Conservation (phyloP, 2,113 vertebrate genomes). For the Campylomormyrus numenius region DNA sequence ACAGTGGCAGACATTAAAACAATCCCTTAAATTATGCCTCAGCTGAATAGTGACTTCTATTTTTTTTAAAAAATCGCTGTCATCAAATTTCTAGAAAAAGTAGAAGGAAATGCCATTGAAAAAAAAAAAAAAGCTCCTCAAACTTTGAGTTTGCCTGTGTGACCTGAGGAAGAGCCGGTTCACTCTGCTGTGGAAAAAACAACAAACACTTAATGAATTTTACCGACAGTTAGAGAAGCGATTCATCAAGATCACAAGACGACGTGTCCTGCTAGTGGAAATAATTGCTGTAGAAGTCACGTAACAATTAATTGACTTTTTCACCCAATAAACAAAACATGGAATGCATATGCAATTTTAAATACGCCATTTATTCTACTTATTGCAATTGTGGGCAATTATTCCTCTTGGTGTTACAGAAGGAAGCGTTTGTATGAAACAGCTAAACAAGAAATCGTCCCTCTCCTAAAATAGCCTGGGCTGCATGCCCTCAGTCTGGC, state of each 20-base stretch:
- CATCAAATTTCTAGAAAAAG: neutral
- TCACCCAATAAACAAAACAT: constrained; percentile 4
- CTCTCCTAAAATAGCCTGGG: neutral
- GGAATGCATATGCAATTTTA: neutral
- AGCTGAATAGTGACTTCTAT: neutral
- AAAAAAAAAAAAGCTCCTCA: neutral
- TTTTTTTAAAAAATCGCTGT: no score
- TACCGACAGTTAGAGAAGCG: neutral
- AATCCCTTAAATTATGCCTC: neutral
- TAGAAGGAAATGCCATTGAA: neutral
- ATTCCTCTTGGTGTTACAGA: neutral
- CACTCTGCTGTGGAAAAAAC: neutral
- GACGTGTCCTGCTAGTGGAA: neutral
- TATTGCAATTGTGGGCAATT: neutral
- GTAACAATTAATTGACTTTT: neutral
- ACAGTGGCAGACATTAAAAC: neutral
- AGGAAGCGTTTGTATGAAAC: neutral
- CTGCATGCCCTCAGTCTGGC: neutral
- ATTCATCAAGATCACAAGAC: neutral
- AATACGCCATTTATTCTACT: neutral
- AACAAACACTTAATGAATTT: neutral
- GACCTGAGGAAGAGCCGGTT: neutral
- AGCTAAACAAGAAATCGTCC: neutral
- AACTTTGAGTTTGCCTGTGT: neutral
- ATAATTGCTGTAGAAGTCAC: neutral